Conservation (phyloP, 2,113 vertebrate species). For the Cebus imitator region DNA sequence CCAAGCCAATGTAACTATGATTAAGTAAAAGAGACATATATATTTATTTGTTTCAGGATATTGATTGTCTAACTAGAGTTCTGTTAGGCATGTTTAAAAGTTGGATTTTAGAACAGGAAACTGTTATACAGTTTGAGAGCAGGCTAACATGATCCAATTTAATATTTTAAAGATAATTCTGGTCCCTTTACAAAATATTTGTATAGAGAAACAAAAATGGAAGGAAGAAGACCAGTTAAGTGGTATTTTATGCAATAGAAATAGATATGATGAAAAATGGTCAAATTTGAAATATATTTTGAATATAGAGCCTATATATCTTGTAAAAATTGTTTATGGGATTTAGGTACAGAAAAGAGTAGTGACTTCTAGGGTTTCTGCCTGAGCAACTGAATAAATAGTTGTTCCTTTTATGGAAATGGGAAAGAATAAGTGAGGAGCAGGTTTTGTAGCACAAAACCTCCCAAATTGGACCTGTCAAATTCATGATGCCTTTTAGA, state of each 20-base stretch:
- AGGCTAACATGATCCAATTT: background rate
- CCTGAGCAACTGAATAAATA: background rate
- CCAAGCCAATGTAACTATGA: background rate
- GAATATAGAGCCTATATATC: background rate
- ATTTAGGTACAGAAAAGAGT: background rate
- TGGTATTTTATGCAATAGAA: background rate
- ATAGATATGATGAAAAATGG: background rate
- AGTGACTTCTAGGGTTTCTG: background rate
- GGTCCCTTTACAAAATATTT: background rate
- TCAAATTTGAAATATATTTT: background rate
- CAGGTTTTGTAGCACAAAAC: background rate
- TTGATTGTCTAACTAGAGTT: background rate
- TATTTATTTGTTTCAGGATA: background rate
- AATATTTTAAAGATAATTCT: background rate
- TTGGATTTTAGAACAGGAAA: background rate
- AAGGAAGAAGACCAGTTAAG: background rate
- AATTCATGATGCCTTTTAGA: background rate
- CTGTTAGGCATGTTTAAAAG: background rate
- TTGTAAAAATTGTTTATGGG: background rate
- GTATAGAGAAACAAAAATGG: background rate
- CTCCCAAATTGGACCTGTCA: background rate
- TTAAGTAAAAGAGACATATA: background rate
- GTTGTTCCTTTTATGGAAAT: background rate
- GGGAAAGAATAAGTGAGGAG: background rate
- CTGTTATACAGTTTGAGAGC: background rate